Evolutionary conservation across 2,113 vertebrate genomes (phyloP).

Genomic region (zebrafish (Danio rerio)): DNA sequence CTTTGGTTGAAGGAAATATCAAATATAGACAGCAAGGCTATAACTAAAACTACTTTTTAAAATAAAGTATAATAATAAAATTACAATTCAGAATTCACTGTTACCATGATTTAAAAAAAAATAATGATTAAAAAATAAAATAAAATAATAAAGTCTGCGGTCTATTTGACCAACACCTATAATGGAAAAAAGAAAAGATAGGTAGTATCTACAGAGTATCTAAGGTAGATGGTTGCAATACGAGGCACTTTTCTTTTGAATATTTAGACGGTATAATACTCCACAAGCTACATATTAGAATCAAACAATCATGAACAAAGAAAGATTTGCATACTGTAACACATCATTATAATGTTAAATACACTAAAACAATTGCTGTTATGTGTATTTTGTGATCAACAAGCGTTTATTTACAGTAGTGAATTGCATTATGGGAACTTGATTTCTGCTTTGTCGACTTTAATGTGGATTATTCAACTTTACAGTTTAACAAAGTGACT

Average conservation of each 20-base stretch:
- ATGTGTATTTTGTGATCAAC: too few species aligned
- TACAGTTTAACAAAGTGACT: too few species aligned
- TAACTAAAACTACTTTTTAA: background rate
- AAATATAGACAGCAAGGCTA: slow-evolving; percentile 7
- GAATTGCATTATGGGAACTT: too few species aligned
- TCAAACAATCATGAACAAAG: slow-evolving; percentile 7
- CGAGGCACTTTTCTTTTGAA: slow-evolving; percentile 1
- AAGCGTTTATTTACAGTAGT: too few species aligned
- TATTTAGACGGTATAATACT: slow-evolving; percentile 1
- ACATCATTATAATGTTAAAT: background rate
- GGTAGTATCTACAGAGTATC: slow-evolving; percentile 1
- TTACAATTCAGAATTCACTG: background rate
- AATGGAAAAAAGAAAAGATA: background rate
- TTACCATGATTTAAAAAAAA: background rate
- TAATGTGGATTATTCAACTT: too few species aligned
- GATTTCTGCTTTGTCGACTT: too few species aligned
- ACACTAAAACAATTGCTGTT: too few species aligned
- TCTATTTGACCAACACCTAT: background rate
- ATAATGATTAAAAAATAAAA: too few species aligned
- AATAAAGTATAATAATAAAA: background rate
- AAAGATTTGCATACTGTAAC: background rate
- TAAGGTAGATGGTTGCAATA: background rate
- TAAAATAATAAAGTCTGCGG: background rate
- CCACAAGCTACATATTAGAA: background rate
- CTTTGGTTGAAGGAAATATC: slow-evolving; percentile 9